phyloP scores from a whole-genome alignment of 37 sponge, comb jelly and placozoan genomes.

The Oopsacas minuta region DNA sequence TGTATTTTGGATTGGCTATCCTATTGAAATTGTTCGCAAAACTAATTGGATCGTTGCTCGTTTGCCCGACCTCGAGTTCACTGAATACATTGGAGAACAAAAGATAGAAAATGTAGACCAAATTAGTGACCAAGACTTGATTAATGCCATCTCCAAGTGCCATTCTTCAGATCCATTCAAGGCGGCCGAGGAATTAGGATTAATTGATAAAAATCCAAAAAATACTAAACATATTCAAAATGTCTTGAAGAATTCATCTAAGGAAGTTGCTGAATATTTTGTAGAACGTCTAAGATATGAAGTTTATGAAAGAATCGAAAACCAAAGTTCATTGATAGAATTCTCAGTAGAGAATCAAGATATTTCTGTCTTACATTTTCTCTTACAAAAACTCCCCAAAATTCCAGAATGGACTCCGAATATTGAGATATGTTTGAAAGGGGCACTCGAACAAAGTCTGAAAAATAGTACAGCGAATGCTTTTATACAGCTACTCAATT shows the following conservation, averaged over 20 bases:
- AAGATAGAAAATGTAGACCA: not conserved
- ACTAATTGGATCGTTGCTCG: not conserved
- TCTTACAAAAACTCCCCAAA: not conserved
- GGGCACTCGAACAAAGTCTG: not conserved
- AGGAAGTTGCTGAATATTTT: not conserved
- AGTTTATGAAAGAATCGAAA: not conserved
- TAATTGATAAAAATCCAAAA: not conserved
- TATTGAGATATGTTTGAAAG: not conserved
- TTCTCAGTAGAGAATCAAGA: not conserved
- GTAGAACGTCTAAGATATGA: not conserved
- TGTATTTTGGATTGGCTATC: not conserved
- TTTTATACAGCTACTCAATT: not conserved
- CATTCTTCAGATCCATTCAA: slow-evolving; percentile 3
- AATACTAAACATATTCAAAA: not conserved
- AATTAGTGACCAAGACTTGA: not conserved
- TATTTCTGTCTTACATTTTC: not conserved
- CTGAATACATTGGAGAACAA: not conserved
- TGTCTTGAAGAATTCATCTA: not conserved
- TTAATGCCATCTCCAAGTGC: not conserved
- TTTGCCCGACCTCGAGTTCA: not conserved
- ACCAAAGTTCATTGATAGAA: not conserved
- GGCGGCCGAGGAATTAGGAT: not conserved
- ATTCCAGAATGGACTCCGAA: not conserved
- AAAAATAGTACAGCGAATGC: not conserved
- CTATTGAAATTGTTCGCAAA: not conserved